phyloP scores from a whole-genome alignment of 1,140 invertebrate species.

The Stegodyphus mimosarum region DNA sequence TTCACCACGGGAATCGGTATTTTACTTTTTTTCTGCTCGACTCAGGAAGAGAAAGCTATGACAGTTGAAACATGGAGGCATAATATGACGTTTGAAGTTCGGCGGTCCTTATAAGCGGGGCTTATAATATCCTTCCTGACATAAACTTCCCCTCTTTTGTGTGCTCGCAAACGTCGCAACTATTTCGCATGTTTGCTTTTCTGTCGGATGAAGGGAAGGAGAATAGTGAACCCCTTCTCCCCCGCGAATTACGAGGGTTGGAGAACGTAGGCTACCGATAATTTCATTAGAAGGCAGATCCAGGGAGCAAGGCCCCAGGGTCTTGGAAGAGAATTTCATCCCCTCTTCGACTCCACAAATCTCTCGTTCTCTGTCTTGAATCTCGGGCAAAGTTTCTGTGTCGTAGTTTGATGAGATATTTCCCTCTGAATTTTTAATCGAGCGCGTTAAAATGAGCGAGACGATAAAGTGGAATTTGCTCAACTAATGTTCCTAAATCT shows the following conservation, averaged over 20 bases:
- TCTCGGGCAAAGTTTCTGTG: neutral
- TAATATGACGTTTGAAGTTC: conserved; percentile 1
- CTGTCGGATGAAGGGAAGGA: neutral
- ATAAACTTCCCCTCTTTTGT: neutral
- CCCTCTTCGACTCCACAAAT: neutral
- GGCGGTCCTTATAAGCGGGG: neutral
- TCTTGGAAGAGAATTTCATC: neutral
- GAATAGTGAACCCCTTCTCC: too few species aligned
- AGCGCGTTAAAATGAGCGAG: neutral
- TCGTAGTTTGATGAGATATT: neutral
- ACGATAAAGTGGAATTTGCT: neutral
- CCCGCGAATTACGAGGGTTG: neutral
- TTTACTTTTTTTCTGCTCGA: neutral
- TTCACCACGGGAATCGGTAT: too few species aligned
- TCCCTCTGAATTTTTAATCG: neutral
- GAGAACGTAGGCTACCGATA: neutral
- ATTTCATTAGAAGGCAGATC: neutral
- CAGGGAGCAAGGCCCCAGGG: neutral
- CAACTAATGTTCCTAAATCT: too few species aligned
- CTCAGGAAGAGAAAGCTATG: neutral
- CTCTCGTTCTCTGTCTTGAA: neutral
- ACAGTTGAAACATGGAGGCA: neutral
- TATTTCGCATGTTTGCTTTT: neutral
- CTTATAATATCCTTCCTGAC: too few species aligned
- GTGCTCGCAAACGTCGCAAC: neutral